Evolutionary conservation across 2,888 invertebrate genomes (phyloP).

Genomic region (Zaprionus obscuricornis): DNA sequence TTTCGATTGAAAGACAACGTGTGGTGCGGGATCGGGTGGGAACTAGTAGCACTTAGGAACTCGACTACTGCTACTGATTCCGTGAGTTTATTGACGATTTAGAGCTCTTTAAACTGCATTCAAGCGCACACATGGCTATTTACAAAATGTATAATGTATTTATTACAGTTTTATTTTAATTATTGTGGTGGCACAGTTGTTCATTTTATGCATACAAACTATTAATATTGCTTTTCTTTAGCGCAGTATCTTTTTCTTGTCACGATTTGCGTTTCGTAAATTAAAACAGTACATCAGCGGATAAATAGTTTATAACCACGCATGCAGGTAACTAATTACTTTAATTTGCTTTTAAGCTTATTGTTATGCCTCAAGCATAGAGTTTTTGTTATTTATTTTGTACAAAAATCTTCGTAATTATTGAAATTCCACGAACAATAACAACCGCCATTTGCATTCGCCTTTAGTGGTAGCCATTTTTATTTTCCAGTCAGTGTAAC

Average conservation of each 20-base stretch:
- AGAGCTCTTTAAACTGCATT: constrained; percentile 37
- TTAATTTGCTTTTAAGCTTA: constrained; percentile 63
- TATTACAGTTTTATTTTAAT: constrained; percentile 30
- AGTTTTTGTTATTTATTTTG: constrained; percentile 77
- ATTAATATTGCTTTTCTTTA: constrained; percentile 70
- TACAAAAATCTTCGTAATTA: constrained; percentile 80
- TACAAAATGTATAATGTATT: constrained; percentile 39
- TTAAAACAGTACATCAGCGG: constrained; percentile 44
- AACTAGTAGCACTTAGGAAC: constrained; percentile 50
- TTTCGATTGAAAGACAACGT: constrained; percentile 46
- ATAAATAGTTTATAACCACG: constrained; percentile 43
- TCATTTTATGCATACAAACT: constrained; percentile 44
- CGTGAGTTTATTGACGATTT: constrained; percentile 52
- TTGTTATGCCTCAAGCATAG: constrained; percentile 64
- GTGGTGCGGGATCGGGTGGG: constrained; percentile 49
- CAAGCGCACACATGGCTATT: constrained; percentile 42
- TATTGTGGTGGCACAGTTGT: constrained; percentile 40
- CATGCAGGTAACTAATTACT: constrained; percentile 47
- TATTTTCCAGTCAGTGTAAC: constrained; percentile 74
- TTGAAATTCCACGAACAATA: constrained; percentile 94
- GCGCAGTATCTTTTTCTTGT: constrained; percentile 67
- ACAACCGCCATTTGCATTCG: constrained; percentile 99
- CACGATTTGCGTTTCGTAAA: constrained; percentile 61
- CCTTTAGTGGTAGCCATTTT: constrained; percentile 79
- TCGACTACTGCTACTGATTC: constrained; percentile 47